Conservation (phyloP, 2,888 invertebrate species). For the Pristionchus fissidentatus region DNA sequence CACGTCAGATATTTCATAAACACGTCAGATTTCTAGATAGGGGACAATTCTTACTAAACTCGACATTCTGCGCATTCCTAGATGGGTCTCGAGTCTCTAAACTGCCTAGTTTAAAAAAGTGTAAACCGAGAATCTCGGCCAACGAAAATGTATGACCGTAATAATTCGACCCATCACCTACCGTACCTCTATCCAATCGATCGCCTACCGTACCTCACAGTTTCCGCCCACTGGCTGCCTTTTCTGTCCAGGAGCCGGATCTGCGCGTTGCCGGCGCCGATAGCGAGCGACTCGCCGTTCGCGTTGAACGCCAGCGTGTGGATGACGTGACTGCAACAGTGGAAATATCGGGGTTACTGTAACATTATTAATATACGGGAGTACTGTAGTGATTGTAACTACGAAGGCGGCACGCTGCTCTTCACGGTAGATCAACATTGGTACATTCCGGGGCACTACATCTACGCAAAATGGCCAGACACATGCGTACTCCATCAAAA, state of each 20-base stretch:
- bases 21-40: no score
- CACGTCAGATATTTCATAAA: no score
- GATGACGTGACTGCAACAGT: constrained; percentile 85
- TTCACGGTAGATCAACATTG: no score
- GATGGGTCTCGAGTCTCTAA: no score
- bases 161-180: background rate
- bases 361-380: background rate
- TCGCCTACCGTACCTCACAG: constrained; percentile 60
- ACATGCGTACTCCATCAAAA: no score
- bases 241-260: constrained; percentile 82
- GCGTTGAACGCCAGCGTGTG: constrained; percentile 90
- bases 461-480: no score
- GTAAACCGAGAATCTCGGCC: no score
- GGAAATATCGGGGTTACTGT: background rate
- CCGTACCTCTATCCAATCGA: background rate
- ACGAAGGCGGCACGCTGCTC: background rate
- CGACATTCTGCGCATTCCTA: no score
- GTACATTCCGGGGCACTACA: no score
- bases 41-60: no score
- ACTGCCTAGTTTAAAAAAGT: no score
- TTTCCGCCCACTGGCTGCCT: constrained; percentile 73
- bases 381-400: background rate
- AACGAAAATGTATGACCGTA: background rate
- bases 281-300: constrained; percentile 92
- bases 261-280: constrained; percentile 88